Percentiles rank a stretch among this genome's conserved stretches.
Evolutionary conservation across 2,797 vertebrate genomes (phyloP).

Genomic region (Cichlasoma orientale): DNA sequence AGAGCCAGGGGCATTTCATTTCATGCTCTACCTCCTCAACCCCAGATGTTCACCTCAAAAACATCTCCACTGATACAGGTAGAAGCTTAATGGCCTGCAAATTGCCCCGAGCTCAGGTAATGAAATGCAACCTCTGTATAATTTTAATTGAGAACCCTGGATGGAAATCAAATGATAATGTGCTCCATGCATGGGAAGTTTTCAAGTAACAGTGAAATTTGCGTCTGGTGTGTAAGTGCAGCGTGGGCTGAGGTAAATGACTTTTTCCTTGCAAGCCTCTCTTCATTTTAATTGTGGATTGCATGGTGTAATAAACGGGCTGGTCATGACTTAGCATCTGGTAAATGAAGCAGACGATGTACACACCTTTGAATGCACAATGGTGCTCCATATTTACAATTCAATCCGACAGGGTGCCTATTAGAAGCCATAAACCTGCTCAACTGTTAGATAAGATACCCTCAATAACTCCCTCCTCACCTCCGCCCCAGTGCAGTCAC

Average conservation of each 20-base stretch:
- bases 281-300: conserved; percentile 79
- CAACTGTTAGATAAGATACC: conserved; percentile 72
- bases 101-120: conserved; percentile 81
- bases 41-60: conserved; percentile 87
- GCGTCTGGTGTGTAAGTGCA: conserved; percentile 74
- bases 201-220: conserved; percentile 78
- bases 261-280: conserved; percentile 63
- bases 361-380: conserved; percentile 75
- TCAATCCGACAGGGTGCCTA: conserved; percentile 71
- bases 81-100: conserved; percentile 83
- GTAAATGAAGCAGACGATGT: conserved; percentile 78
- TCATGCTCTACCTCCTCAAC: conserved; percentile 83
- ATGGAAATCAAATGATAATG: conserved; percentile 84
- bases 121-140: conserved; percentile 85
- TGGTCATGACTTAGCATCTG: conserved; percentile 77
- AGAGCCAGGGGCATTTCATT: conserved; percentile 80
- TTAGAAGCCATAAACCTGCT: conserved; percentile 75
- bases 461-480: conserved; percentile 50
- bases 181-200: conserved; percentile 79
- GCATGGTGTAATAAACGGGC: conserved; percentile 73
- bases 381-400: conserved; percentile 78
- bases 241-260: conserved; percentile 63
- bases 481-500: conserved; percentile 7
- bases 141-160: conserved; percentile 86
- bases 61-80: conserved; percentile 82